Conservation (phyloP, 2,113 vertebrate genomes). For the Eolophus roseicapilla region DNA sequence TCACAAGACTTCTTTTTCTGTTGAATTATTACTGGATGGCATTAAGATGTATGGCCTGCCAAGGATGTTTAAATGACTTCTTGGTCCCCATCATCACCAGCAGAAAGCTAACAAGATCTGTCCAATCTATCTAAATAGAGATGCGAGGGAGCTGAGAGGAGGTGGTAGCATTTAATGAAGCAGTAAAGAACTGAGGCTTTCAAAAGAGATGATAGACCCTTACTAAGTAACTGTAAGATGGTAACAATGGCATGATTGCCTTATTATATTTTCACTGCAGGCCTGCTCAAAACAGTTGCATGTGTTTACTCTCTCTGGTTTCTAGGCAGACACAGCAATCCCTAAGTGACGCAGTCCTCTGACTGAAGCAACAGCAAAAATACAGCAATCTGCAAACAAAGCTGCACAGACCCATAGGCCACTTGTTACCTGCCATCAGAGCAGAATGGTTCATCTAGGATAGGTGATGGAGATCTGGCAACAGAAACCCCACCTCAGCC, state of each 20-base stretch:
- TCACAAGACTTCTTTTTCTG: not conserved
- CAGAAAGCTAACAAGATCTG: not conserved
- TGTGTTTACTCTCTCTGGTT: not conserved
- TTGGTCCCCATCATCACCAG: not conserved
- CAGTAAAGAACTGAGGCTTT: not conserved
- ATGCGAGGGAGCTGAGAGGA: slow-evolving; percentile 24
- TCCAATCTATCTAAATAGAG: not conserved
- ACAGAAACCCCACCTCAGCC: not conserved
- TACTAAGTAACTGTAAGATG: not conserved
- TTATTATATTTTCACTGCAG: not conserved
- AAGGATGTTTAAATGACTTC: slow-evolving; percentile 42
- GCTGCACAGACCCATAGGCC: not conserved
- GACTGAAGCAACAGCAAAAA: not conserved
- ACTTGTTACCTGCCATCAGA: not conserved
- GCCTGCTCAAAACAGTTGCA: not conserved
- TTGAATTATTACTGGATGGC: not conserved
- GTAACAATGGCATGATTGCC: not conserved
- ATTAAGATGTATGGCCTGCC: slow-evolving; percentile 42
- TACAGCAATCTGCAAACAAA: not conserved
- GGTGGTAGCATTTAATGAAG: not conserved
- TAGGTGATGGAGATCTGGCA: not conserved
- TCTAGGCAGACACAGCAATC: not conserved
- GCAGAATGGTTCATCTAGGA: not conserved
- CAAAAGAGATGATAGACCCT: not conserved
- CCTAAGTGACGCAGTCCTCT: not conserved